phyloP scores from a whole-genome alignment of 2,888 invertebrate genomes.

The Diaprepes abbreviatus region DNA sequence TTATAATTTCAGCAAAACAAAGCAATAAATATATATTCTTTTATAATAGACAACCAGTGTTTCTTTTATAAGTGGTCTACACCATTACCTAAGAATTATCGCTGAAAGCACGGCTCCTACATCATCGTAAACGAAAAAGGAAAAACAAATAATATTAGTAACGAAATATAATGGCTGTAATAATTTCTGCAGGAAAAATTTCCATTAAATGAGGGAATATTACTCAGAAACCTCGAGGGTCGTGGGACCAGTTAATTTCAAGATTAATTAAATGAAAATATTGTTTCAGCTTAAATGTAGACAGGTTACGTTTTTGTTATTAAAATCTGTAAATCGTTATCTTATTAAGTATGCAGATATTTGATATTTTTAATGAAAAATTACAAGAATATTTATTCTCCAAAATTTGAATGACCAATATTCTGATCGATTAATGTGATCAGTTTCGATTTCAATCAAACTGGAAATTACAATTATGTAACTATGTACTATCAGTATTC shows the following conservation, averaged over 20 bases:
- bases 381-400: too few species aligned
- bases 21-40: neutral
- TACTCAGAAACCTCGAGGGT: conserved; percentile 21
- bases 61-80: neutral
- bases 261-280: conserved; percentile 39
- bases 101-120: neutral
- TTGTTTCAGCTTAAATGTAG: conserved; percentile 8
- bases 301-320: neutral
- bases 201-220: conserved; percentile 33
- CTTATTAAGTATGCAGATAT: too few species aligned
- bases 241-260: conserved; percentile 22
- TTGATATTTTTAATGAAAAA: too few species aligned
- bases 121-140: conserved; percentile 7
- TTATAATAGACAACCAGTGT: neutral
- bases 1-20: too few species aligned
- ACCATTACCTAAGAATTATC: conserved; percentile 4
- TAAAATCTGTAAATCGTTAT: too few species aligned
- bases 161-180: conserved; percentile 30
- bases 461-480: too few species aligned
- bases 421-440: too few species aligned
- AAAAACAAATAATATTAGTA: conserved; percentile 22
- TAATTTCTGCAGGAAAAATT: conserved; percentile 35
- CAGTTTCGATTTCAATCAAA: too few species aligned
- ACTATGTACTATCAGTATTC: too few species aligned
- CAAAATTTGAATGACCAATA: too few species aligned